phyloP scores from a whole-genome alignment of 2,797 vertebrate genomes.

The Mormyrops attenuatus region DNA sequence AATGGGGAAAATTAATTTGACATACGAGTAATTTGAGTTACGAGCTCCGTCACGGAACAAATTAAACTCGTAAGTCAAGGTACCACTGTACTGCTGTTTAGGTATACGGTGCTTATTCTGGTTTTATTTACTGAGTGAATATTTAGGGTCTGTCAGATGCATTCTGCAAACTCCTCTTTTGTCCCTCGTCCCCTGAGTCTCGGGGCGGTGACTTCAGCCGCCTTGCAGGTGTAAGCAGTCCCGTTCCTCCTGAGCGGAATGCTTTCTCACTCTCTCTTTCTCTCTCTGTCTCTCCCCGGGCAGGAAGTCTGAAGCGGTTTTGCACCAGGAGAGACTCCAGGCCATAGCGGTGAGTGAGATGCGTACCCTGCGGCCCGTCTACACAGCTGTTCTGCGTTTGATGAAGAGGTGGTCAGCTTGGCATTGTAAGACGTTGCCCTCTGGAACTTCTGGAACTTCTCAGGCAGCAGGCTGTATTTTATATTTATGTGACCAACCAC shows the following conservation, averaged over 20 bases:
- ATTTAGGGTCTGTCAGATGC: neutral
- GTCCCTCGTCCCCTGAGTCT: constrained; percentile 15
- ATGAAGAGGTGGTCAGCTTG: neutral
- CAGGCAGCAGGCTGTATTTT: neutral
- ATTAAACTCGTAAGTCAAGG: too few species aligned
- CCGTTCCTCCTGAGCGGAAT: neutral
- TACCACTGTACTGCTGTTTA: neutral
- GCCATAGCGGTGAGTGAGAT: constrained; percentile 76
- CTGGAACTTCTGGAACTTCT: neutral
- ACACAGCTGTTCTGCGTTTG: neutral
- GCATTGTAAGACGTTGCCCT: neutral
- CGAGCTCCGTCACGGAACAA: too few species aligned
- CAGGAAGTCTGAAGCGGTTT: constrained; percentile 67
- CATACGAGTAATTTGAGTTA: too few species aligned
- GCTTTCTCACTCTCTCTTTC: neutral
- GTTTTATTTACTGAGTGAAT: neutral
- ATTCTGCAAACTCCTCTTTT: constrained; percentile 17
- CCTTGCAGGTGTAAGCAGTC: neutral
- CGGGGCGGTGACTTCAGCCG: neutral
- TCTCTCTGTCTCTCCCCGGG: constrained; percentile 16
- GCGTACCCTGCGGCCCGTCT: neutral
- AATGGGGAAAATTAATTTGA: too few species aligned
- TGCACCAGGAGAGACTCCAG: constrained; percentile 80
- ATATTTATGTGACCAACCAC: neutral
- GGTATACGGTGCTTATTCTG: neutral